phyloP scores from a whole-genome alignment of 1,140 invertebrate species.

The Pogonomyrmex barbatus region DNA sequence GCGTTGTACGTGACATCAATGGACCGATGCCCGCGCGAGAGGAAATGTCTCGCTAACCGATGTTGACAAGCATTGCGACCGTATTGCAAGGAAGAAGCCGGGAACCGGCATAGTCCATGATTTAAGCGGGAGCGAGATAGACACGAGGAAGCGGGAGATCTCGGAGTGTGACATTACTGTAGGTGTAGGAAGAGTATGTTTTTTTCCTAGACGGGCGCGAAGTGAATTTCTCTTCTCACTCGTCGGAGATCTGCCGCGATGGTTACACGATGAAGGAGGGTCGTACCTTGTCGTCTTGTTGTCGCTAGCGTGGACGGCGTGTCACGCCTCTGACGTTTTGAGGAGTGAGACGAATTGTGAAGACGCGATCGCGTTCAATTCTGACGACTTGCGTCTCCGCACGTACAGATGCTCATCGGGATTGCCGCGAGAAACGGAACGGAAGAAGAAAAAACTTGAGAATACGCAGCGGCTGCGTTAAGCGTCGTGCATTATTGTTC shows the following conservation, averaged over 20 bases:
- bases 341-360: conserved; percentile 20
- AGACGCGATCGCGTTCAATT: conserved; percentile 21
- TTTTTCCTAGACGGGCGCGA: conserved; percentile 63
- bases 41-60: conserved; percentile 84
- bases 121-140: conserved; percentile 65
- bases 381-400: background rate
- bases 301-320: conserved; percentile 42
- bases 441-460: conserved; percentile 10
- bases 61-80: conserved; percentile 83
- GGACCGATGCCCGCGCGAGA: conserved; percentile 81
- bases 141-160: conserved; percentile 43
- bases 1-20: conserved; percentile 81
- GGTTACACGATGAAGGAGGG: conserved; percentile 4
- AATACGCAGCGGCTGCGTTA: background rate
- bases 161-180: conserved; percentile 40
- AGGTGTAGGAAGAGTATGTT: conserved; percentile 66
- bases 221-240: conserved; percentile 38
- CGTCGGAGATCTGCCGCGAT: conserved; percentile 59
- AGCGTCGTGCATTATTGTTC: conserved; percentile 1
- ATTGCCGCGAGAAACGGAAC: background rate
- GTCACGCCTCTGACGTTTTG: conserved; percentile 62
- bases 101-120: conserved; percentile 23
- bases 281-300: background rate
- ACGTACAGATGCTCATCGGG: background rate
- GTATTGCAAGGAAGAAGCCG: conserved; percentile 59